These are phyloP conservation scores for Pseudobourletiella spinata DNA, from an alignment of 1,140 invertebrate genomes.

Conservation along the genomic window DNA sequence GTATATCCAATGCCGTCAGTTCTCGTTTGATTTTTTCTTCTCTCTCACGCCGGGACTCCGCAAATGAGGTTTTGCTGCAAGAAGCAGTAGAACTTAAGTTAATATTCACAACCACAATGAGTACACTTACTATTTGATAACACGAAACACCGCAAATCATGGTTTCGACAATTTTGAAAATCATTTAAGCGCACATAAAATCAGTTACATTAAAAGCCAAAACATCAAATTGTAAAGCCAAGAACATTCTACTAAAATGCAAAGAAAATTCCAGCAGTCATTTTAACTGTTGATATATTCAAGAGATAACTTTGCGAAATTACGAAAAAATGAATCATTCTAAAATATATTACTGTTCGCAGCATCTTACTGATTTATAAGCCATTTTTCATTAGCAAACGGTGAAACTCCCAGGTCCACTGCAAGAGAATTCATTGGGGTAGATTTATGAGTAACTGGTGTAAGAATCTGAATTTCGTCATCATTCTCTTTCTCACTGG, in stretches of 20 bases:
- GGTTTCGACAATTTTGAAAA: no score
- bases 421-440: conserved; percentile 8
- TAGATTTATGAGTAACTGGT: neutral
- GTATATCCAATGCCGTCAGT: conserved; percentile 10
- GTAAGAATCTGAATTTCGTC: neutral
- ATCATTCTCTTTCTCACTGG: neutral
- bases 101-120: no score
- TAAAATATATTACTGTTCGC: no score
- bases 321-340: no score
- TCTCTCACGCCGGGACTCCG: neutral
- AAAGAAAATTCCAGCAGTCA: no score
- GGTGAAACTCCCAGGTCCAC: conserved; percentile 14
- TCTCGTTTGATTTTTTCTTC: conserved; percentile 12
- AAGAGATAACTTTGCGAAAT: neutral
- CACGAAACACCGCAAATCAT: no score
- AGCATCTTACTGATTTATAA: neutral
- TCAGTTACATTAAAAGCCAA: no score
- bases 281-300: neutral
- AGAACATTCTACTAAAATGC: no score
- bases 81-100: neutral
- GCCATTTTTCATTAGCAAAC: neutral
- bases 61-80: neutral
- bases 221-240: no score
- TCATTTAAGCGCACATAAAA: no score
- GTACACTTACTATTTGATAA: no score